These are phyloP conservation scores for Bucco capensis DNA, from an alignment of 2,113 vertebrate species.

Conservation along the genomic window DNA sequence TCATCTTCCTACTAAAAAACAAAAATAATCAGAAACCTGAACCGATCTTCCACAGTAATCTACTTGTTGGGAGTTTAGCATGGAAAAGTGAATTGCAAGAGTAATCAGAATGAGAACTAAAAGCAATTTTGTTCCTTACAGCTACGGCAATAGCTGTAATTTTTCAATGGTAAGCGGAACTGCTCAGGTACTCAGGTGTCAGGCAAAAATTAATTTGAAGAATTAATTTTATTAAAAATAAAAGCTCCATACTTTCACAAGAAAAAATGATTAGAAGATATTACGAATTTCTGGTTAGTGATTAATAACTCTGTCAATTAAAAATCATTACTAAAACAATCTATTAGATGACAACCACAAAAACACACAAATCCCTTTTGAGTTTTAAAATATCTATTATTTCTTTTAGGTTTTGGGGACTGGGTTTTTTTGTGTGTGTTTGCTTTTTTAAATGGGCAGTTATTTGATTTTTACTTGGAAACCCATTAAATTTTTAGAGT, in stretches of 20 bases:
- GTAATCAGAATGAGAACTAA: neutral
- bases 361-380: neutral
- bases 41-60: neutral
- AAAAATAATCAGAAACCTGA: neutral
- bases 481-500: neutral
- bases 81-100: neutral
- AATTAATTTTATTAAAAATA: neutral
- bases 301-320: neutral
- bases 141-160: neutral
- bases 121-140: neutral
- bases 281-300: neutral
- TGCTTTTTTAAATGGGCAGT: neutral
- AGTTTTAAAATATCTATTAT: neutral
- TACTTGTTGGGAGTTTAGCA: neutral
- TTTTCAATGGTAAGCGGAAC: neutral
- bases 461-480: neutral
- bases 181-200: neutral
- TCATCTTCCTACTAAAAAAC: neutral
- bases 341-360: neutral
- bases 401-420: neutral
- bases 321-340: neutral
- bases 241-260: neutral
- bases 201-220: neutral
- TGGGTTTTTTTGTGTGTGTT: neutral
- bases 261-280: neutral